These are phyloP conservation scores for Styela clava DNA, from an alignment of 23 tunicate genomes.

Conservation along the genomic window DNA sequence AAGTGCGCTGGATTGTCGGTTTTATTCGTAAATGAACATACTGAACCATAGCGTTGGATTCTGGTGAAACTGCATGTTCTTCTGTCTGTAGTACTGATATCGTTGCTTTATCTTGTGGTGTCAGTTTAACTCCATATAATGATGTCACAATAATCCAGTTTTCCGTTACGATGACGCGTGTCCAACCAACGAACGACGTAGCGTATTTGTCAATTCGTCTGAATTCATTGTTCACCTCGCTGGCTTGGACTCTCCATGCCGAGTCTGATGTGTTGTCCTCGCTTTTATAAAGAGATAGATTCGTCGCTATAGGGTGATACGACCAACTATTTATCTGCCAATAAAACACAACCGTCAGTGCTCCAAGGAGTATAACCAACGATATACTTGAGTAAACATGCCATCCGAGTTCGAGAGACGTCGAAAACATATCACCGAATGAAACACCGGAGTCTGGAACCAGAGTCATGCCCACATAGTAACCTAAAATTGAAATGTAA, in stretches of 20 bases:
- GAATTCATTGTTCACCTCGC: constrained; percentile 54
- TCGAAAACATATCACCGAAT: constrained; percentile 44
- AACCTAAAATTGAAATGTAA: constrained; percentile 26
- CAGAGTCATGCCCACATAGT: constrained; percentile 76
- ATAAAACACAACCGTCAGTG: constrained; percentile 43
- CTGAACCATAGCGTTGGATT: constrained; percentile 65
- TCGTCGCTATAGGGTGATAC: constrained; percentile 68
- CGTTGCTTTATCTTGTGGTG: constrained; percentile 56
- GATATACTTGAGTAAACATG: constrained; percentile 61
- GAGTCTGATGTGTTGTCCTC: neutral
- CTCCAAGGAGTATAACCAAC: constrained; percentile 30
- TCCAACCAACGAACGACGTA: constrained; percentile 46
- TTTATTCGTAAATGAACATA: constrained; percentile 44
- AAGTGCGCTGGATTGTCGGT: constrained; percentile 17
- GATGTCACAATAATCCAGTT: constrained; percentile 73
- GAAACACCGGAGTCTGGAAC: constrained; percentile 62
- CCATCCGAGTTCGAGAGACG: constrained; percentile 63
- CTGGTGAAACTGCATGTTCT: constrained; percentile 77
- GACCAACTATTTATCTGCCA: constrained; percentile 70
- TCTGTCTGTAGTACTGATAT: constrained; percentile 52
- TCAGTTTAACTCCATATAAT: constrained; percentile 42
- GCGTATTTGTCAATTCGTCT: constrained; percentile 68
- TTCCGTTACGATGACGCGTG: constrained; percentile 53
- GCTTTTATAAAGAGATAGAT: constrained; percentile 35
- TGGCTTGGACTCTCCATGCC: constrained; percentile 32